Base-by-base conservation (phyloP, 2,888 invertebrate genomes). In the Caenorhabditis sinica region DNA sequence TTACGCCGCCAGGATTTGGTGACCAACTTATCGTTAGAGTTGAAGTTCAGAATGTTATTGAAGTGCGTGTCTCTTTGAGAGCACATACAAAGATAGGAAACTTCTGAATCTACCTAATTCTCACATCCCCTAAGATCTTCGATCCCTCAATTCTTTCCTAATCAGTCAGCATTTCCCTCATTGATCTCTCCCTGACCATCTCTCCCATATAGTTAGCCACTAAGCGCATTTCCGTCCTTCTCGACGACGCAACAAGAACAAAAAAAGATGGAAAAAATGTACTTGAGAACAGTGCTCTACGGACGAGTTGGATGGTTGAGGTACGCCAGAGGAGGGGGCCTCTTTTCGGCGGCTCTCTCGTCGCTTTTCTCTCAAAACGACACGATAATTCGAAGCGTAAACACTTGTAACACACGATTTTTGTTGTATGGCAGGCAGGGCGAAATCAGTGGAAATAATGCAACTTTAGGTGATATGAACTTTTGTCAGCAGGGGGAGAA, bases 381-480 rank as follows among this genome's bases (percentile, higher is more conserved):
- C 76, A 68, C 81, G 76, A 83, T 83, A 83, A 83, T 83, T 83
- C 83, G 79, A 58, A 58, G 83, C 83, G 83, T 80, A 83, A 83
- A 83, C 83, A 83, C 83, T 83, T 83, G 83, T 83, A 74, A 79
- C 79, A 75, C 83, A 77, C 83, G 83, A 77, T 83, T 83, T 79
- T 69, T 51, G 61, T 36, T 74, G 65, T 73, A 60, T 81, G 77
- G 77, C 77, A 77, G 68, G 23, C 43, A 66, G 60, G 45, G 30
- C 28, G 17, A 63, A 71, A 56, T 72, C 72, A 60, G 49, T 33
- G 30, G 60, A 25, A 45, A 72, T 45, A 69, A 71, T 45, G 72
- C 72, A 72, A 60, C 61, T 61, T 60, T 45, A 45, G 65, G 45
- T 65, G 65, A 65, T 65, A 28, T 45, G 65, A 45, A 43, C 40